These are phyloP conservation scores for Melieria omissa DNA, from an alignment of 2,888 invertebrate species.

Conservation along the genomic window DNA sequence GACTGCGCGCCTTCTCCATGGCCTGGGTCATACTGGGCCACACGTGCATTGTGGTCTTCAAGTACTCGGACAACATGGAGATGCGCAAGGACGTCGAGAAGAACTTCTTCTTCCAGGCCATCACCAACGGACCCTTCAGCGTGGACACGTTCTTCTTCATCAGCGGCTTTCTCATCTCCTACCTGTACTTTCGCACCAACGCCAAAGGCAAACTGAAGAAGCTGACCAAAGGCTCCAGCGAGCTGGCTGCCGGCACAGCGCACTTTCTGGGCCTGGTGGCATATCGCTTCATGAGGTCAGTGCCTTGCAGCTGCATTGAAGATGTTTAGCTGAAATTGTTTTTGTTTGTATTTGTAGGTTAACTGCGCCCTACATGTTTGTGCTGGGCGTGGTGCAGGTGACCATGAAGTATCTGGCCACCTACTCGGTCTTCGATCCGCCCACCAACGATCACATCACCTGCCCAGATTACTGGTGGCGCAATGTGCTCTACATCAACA, in stretches of 20 bases:
- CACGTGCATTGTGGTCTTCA: constrained; percentile 82
- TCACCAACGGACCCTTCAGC: constrained; percentile 82
- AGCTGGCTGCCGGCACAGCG: constrained; percentile 72
- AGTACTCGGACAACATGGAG: constrained; percentile 86
- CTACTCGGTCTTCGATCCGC: constrained; percentile 86
- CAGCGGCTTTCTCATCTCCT: constrained; percentile 86
- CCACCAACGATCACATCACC: constrained; percentile 82
- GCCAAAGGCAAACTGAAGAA: constrained; percentile 78
- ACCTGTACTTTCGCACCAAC: constrained; percentile 83
- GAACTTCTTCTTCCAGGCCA: constrained; percentile 82
- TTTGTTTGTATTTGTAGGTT: constrained; percentile 68
- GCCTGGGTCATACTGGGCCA: constrained; percentile 80
- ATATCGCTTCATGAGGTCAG: constrained; percentile 80
- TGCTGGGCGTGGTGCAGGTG: constrained; percentile 84
- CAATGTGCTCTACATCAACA: constrained; percentile 87
- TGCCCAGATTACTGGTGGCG: constrained; percentile 91
- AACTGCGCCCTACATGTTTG: constrained; percentile 84
- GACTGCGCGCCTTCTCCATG: constrained; percentile 75
- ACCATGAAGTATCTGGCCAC: constrained; percentile 87
- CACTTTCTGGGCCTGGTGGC: constrained; percentile 82
- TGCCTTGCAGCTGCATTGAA: background rate
- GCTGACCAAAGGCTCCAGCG: constrained; percentile 73
- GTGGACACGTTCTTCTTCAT: constrained; percentile 87
- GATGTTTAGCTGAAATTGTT: constrained; percentile 22
- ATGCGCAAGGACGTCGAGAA: constrained; percentile 77